Evolutionary conservation across 2,113 vertebrate genomes (phyloP).

Genomic region (Rhabdomys dilectus): DNA sequence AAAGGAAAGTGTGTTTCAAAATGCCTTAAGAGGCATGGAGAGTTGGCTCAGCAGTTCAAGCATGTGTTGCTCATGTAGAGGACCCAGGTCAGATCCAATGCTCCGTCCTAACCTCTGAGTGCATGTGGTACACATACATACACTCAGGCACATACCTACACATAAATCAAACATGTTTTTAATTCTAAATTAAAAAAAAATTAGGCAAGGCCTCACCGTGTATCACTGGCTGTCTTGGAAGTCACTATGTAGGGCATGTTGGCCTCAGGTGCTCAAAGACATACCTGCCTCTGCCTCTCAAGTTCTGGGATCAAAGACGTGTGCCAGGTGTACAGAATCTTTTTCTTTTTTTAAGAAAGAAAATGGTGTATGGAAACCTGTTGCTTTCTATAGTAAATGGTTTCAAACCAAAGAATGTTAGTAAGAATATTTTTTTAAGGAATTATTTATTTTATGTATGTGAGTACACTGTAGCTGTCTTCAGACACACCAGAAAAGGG

Average conservation of each 20-base stretch:
- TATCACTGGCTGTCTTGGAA: neutral
- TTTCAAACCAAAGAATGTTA: neutral
- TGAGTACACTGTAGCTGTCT: too few species aligned
- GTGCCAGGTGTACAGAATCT: neutral
- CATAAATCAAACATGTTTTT: neutral
- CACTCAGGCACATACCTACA: neutral
- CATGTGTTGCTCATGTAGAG: neutral
- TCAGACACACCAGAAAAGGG: too few species aligned
- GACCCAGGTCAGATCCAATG: neutral
- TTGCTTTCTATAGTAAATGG: neutral
- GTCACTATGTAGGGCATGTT: neutral
- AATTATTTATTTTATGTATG: too few species aligned
- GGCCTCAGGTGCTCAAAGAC: neutral
- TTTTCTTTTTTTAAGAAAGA: neutral
- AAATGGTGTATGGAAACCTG: neutral
- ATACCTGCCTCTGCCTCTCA: neutral
- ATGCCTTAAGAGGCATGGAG: too few species aligned
- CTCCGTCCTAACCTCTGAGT: neutral
- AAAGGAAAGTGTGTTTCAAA: too few species aligned
- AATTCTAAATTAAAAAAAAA: neutral
- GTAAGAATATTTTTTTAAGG: neutral
- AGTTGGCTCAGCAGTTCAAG: neutral
- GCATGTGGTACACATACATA: fast-evolving
- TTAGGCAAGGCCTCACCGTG: neutral
- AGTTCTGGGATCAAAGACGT: neutral